Base-by-base conservation (phyloP, 2,113 vertebrate species). In the Ammodytes dubius region DNA sequence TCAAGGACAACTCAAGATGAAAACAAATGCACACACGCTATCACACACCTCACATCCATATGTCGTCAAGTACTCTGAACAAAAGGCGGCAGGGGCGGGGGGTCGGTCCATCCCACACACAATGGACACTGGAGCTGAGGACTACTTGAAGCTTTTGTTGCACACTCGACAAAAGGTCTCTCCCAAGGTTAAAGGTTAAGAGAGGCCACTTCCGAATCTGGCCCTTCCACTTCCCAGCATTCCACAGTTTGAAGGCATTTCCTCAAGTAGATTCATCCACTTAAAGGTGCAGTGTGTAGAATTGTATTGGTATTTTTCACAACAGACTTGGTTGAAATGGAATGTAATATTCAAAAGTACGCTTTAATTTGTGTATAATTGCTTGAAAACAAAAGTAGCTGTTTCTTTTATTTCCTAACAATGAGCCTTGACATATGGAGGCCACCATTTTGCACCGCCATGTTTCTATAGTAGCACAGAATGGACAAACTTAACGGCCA, bases 101-200 rank as follows among this genome's bases (percentile, higher is more conserved):
- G 37, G 37, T 49, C 53, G 59, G 59, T 63, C 14, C 43, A 8
- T 3, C 10, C n/a, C 45, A 39, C 43, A 40, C 10, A 3, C 49
- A 14, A 53, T 47, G 39, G 17, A 54, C 39, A 42, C 64, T 58
- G 39, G 42, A 64, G 79, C 27, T 37, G 39, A 2, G 49, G 65
- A 43, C 65, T 45, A 47, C 56, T 82, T 43, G 39, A 63, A 70
- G 59, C 83, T 56, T 77, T 83, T 84, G 64, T 75, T 47, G 46
- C 45, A 46, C 39, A 17, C 63, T 72, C 72, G 72, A 85, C 64
- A 76, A 85, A 82, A 77, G 63, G 60, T 54, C 77, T 83, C 52
- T 50, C 67, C 54, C 46, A 14, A 81, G 84, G 85, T 86, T 17
- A 86, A 84, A 91, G 89, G 87, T 91, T 14, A 88, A 81, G 43